Evolutionary conservation across 2,113 vertebrate species (phyloP).

Genomic region (Amphilophus citrinellus): DNA sequence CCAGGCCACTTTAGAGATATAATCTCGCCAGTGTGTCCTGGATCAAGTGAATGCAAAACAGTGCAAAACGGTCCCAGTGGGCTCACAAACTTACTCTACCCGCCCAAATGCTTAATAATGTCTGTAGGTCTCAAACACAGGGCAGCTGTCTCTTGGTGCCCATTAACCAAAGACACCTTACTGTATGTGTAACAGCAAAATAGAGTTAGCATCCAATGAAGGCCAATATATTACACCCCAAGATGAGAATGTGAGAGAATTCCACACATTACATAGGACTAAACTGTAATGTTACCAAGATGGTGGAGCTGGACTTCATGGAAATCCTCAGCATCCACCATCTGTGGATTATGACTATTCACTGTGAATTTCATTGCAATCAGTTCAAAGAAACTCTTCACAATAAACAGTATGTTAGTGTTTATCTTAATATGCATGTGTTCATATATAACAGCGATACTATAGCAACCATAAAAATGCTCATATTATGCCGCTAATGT

Average conservation of each 20-base stretch:
- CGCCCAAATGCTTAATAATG: too few relatives aligned
- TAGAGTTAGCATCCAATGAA: not conserved
- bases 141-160: too few relatives aligned
- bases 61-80: not conserved
- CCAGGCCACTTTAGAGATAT: not conserved
- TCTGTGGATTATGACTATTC: not conserved
- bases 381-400: not conserved
- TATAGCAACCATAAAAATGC: conserved; percentile 10
- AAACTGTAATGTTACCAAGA: too few relatives aligned
- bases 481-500: conserved; percentile 9
- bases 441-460: not conserved
- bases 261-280: too few relatives aligned
- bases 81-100: too few relatives aligned
- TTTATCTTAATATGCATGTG: not conserved
- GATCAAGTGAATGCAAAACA: not conserved
- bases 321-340: not conserved
- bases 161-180: not conserved
- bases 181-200: not conserved
- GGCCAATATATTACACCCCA: too few relatives aligned
- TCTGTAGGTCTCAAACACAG: not conserved
- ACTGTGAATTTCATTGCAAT: not conserved
- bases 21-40: not conserved
- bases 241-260: too few relatives aligned
- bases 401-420: not conserved
- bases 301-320: not conserved